Evolutionary conservation across 1,140 invertebrate species (phyloP).

Genomic region (Araneus ventricosus): DNA sequence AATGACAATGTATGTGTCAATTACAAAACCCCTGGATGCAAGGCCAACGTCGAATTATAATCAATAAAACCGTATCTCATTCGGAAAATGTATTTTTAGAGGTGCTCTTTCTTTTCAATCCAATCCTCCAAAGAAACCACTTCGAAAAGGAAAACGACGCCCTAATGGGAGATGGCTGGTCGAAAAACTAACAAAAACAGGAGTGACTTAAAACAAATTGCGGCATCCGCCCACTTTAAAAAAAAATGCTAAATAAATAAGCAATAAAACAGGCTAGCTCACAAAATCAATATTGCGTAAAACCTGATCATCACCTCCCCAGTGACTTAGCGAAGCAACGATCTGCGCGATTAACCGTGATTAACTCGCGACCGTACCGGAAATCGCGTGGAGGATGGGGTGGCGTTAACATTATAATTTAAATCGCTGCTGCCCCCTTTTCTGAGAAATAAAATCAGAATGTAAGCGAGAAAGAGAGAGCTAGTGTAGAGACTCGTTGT

Average conservation of each 20-base stretch:
- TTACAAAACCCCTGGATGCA: not conserved
- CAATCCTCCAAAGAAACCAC: not conserved
- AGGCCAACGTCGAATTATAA: not conserved
- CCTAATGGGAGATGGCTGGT: slow-evolving; percentile 6
- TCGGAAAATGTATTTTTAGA: not conserved
- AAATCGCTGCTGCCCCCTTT: slow-evolving; percentile 6
- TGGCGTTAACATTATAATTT: slow-evolving; percentile 64
- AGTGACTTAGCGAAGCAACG: slow-evolving; percentile 2
- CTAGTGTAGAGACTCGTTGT: not conserved
- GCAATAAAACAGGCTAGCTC: slow-evolving; percentile 12
- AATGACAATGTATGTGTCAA: too few species aligned
- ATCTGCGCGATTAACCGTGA: slow-evolving; percentile 63
- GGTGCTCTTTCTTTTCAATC: not conserved
- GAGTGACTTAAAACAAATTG: slow-evolving; percentile 51
- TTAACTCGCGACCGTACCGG: slow-evolving; percentile 51
- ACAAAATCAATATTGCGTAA: slow-evolving; percentile 63
- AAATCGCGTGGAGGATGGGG: not conserved
- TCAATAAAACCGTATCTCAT: not conserved
- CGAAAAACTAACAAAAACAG: slow-evolving; percentile 20
- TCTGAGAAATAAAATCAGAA: slow-evolving; percentile 59
- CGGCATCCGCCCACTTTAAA: not conserved
- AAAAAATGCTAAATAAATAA: slow-evolving; percentile 11
- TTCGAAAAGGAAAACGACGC: not conserved
- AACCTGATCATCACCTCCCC: slow-evolving; percentile 40
- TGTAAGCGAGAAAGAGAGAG: not conserved